Conservation (phyloP, 2,888 invertebrate genomes). For the Bellardia bayeri region DNA sequence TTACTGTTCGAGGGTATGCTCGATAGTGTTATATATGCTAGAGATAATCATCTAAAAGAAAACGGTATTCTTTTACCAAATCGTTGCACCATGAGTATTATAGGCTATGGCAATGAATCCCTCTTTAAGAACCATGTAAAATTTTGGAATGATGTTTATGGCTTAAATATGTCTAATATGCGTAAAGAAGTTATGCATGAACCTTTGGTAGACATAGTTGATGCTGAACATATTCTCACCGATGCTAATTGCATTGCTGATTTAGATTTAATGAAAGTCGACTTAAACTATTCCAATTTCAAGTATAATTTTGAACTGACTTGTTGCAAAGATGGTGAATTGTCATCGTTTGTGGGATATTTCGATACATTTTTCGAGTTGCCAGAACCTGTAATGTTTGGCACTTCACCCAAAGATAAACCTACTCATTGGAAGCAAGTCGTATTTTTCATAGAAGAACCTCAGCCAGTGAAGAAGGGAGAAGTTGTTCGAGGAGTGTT, state of each 20-base stretch:
- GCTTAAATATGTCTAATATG: conserved; percentile 96
- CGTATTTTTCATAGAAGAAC: conserved; percentile 90
- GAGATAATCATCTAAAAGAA: conserved; percentile 91
- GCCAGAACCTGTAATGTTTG: conserved; percentile 86
- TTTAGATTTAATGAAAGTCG: conserved; percentile 91
- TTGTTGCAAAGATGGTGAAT: conserved; percentile 87
- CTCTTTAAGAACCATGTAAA: conserved; percentile 90
- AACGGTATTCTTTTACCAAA: conserved; percentile 93
- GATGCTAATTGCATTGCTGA: conserved; percentile 88
- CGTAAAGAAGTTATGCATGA: conserved; percentile 92
- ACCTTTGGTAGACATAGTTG: conserved; percentile 88
- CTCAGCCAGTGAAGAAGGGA: conserved; percentile 89
- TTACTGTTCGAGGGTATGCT: conserved; percentile 98
- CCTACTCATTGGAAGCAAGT: conserved; percentile 95
- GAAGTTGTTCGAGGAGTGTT: conserved; percentile 88
- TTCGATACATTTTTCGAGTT: conserved; percentile 95
- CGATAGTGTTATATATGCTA: conserved; percentile 95
- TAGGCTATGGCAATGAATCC: conserved; percentile 91
- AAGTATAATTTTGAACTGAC: conserved; percentile 88
- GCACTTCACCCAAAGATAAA: conserved; percentile 88
- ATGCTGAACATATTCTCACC: conserved; percentile 87
- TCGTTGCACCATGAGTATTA: conserved; percentile 91
- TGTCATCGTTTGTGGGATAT: conserved; percentile 95
- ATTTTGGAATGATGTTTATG: conserved; percentile 97
- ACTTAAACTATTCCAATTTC: conserved; percentile 89